A percentile compares a stretch with the other conserved stretches of the same genome.
Evolutionary conservation across 2,113 vertebrate species (phyloP).

Genomic region (Lagopus leucura): DNA sequence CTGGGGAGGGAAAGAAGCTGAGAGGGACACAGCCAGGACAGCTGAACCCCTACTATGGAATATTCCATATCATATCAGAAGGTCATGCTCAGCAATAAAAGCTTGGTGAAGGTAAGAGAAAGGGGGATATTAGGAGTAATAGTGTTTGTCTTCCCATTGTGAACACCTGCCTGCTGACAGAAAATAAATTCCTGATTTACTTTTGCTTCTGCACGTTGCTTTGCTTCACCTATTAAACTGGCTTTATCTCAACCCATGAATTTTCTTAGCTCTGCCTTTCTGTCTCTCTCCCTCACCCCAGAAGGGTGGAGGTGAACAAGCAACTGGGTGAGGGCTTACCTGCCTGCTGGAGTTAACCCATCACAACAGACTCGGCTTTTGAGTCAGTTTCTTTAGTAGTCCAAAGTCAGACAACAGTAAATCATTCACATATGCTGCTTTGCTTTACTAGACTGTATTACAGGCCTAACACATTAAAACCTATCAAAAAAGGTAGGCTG

Average conservation of each 20-base stretch:
- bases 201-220: neutral
- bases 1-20: neutral
- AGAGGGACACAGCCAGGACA: neutral
- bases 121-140: neutral
- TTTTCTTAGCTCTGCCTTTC: neutral
- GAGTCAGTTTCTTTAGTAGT: neutral
- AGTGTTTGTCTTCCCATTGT: neutral
- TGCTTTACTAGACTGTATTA: slow-evolving; percentile 40
- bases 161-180: neutral
- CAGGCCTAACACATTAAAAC: neutral
- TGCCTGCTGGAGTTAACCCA: neutral
- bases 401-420: neutral
- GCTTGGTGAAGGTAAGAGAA: neutral
- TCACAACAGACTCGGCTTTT: neutral
- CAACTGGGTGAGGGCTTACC: fast-evolving
- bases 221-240: neutral
- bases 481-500: neutral
- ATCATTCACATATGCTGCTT: neutral
- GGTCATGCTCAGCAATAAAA: neutral
- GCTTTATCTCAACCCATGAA: neutral
- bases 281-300: neutral
- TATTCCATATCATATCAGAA: neutral
- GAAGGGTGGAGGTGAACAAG: fast-evolving
- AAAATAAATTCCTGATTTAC: neutral
- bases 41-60: fast-evolving